Percentiles rank a stretch among this genome's conserved stretches.
phyloP scores from a whole-genome alignment of 2,888 invertebrate genomes.

The Trachelus tabidus region DNA sequence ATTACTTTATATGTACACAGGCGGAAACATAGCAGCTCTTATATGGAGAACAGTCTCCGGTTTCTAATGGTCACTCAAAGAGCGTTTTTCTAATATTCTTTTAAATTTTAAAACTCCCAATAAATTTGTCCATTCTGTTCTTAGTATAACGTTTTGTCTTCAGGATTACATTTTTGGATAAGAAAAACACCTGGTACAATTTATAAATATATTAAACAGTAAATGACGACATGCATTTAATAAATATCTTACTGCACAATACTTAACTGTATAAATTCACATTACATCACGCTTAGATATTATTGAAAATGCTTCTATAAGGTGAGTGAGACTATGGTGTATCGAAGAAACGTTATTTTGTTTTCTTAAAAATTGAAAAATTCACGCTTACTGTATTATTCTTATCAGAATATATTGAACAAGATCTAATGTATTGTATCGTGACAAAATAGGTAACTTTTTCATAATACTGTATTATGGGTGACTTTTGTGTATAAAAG shows the following conservation, averaged over 20 bases:
- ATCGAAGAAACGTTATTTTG: not conserved
- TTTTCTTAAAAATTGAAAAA: not conserved
- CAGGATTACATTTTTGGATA: not conserved
- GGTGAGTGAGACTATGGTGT: not conserved
- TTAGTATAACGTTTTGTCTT: not conserved
- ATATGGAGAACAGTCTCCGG: slow-evolving; percentile 52
- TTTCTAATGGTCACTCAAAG: slow-evolving; percentile 22
- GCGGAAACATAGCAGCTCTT: slow-evolving; percentile 82
- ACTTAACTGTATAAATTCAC: not conserved
- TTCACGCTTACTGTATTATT: not conserved
- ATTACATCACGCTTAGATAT: not conserved
- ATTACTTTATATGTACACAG: slow-evolving; percentile 89
- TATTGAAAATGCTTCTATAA: not conserved
- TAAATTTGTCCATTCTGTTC: not conserved
- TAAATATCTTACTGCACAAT: not conserved
- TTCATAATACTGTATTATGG: not conserved
- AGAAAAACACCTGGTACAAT: not conserved
- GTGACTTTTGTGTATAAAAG: not conserved
- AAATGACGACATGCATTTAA: not conserved
- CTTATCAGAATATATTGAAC: not conserved
- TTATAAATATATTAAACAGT: not conserved
- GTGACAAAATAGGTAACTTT: not conserved
- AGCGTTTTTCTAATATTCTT: not conserved
- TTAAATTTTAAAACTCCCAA: not conserved
- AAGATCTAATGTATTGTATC: not conserved